Evolutionary conservation across 2,888 invertebrate genomes (phyloP).

Genomic region (Onthophagus sagittarius): DNA sequence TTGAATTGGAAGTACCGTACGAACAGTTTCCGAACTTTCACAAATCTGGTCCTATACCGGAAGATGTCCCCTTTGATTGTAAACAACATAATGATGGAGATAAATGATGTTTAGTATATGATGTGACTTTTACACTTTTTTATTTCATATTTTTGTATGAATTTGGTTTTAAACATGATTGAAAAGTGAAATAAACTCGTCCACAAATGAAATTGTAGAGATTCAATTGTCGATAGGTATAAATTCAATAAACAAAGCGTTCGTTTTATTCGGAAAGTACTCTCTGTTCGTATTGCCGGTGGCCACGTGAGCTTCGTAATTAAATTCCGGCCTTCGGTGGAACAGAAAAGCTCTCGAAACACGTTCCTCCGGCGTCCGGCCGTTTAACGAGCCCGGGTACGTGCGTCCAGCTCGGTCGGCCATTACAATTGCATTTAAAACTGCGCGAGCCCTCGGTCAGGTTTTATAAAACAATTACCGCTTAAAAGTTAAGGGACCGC

Average conservation of each 20-base stretch:
- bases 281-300: not conserved
- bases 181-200: not conserved
- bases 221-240: not conserved
- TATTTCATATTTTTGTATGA: not conserved
- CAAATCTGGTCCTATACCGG: conserved; percentile 56
- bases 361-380: not conserved
- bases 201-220: not conserved
- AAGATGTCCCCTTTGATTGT: conserved; percentile 52
- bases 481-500: not conserved
- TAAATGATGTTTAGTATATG: too few relatives aligned
- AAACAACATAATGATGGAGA: not conserved
- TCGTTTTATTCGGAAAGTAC: not conserved
- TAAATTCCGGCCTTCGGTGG: not conserved
- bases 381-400: not conserved
- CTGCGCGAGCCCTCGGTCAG: not conserved
- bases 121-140: not conserved
- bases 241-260: not conserved
- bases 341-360: not conserved
- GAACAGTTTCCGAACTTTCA: conserved; percentile 88
- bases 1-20: conserved; percentile 92
- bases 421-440: not conserved
- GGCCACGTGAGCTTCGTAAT: not conserved
- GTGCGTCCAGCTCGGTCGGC: not conserved
- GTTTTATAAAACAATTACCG: not conserved
- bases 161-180: not conserved